A percentile compares a stretch with the other conserved stretches of the same genome.
These are phyloP conservation scores for Phoxinus phoxinus DNA, from an alignment of 2,113 vertebrate genomes.

Conservation along the genomic window DNA sequence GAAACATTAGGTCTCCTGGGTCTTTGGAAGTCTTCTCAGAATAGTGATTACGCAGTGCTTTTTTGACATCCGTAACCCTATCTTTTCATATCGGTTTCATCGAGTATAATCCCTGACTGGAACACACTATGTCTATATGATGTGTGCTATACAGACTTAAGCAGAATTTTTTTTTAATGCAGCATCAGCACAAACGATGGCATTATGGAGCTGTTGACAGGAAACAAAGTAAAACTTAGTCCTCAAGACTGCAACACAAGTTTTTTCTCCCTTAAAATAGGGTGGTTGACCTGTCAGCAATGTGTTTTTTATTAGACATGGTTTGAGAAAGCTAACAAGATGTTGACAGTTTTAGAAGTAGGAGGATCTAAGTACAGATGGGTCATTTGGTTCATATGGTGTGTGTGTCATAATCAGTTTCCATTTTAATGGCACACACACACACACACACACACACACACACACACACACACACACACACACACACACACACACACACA, in stretches of 20 bases:
- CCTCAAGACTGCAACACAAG: background rate
- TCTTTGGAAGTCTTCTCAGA: background rate
- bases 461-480: background rate
- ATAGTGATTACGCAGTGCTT: background rate
- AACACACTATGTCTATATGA: background rate
- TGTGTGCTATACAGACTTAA: background rate
- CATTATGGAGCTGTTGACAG: background rate
- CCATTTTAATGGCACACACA: conserved; percentile 10
- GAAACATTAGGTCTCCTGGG: background rate
- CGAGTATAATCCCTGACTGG: background rate
- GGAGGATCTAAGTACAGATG: background rate
- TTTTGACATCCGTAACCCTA: background rate
- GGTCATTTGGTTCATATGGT: conserved; percentile 17
- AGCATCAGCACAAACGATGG: conserved; percentile 6
- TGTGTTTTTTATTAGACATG: background rate
- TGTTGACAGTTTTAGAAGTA: background rate
- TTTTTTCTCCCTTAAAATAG: background rate
- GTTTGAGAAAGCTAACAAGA: background rate
- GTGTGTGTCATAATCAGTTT: conserved; percentile 27
- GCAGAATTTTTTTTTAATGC: background rate
- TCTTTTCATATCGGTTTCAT: background rate
- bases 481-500: background rate
- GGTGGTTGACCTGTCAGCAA: conserved; percentile 8
- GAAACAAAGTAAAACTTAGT: background rate
- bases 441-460: background rate